Evolutionary conservation across 2,888 invertebrate species (phyloP).

Genomic region (Rhamphomyia laevipes): DNA sequence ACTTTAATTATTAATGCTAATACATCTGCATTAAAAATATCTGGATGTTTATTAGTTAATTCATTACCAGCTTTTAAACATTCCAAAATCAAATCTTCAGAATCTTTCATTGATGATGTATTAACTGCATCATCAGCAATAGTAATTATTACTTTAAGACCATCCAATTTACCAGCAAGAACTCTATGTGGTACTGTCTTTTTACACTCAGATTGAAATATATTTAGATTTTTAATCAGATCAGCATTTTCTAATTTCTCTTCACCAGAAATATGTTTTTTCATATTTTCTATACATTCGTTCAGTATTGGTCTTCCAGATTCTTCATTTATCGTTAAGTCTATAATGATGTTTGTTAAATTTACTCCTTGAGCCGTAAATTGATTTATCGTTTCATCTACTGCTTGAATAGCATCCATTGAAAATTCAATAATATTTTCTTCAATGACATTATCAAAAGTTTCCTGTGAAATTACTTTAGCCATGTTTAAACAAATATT

Average conservation of each 20-base stretch:
- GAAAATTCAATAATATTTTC: constrained; percentile 80
- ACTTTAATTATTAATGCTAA: constrained; percentile 49
- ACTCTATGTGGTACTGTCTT: constrained; percentile 56
- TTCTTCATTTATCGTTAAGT: constrained; percentile 44
- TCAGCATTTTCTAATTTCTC: constrained; percentile 28
- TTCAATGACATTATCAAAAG: constrained; percentile 73
- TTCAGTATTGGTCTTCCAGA: constrained; percentile 45
- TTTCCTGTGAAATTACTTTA: constrained; percentile 46
- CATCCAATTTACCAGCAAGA: constrained; percentile 62
- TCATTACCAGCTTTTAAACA: constrained; percentile 28
- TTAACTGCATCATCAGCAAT: constrained; percentile 41
- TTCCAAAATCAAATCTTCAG: constrained; percentile 22
- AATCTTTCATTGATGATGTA: constrained; percentile 22
- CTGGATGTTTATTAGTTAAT: constrained; percentile 58
- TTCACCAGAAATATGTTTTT: constrained; percentile 28
- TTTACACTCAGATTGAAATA: constrained; percentile 36
- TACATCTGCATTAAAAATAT: constrained; percentile 58
- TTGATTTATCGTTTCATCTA: constrained; percentile 70
- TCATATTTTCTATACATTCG: constrained; percentile 41
- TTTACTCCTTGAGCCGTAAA: constrained; percentile 78
- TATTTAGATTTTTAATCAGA: constrained; percentile 27
- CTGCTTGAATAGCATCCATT: constrained; percentile 67
- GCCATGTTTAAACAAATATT: constrained; percentile 27
- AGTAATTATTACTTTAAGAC: constrained; percentile 51
- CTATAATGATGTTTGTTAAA: constrained; percentile 65